phyloP scores from a whole-genome alignment of 2,888 invertebrate species.

The Germaria angustata region DNA sequence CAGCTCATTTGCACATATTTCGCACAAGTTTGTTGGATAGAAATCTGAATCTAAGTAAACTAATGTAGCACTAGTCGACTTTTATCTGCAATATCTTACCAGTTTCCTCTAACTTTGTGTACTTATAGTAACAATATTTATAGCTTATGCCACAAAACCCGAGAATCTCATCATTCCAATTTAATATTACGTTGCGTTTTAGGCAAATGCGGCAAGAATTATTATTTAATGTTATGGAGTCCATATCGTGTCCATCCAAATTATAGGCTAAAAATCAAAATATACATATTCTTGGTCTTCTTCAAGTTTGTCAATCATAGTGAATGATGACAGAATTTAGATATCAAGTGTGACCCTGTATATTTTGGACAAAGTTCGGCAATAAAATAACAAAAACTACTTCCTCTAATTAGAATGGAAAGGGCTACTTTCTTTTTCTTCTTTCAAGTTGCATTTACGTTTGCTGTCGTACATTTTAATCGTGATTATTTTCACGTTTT shows the following conservation, averaged over 20 bases:
- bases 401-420: too few species aligned
- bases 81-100: neutral
- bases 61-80: neutral
- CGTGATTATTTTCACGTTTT: too few species aligned
- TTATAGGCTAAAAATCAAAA: too few species aligned
- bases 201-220: slow-evolving; percentile 39
- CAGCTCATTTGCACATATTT: slow-evolving; percentile 1
- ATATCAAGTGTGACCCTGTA: too few species aligned
- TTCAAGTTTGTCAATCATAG: neutral
- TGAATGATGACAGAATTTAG: neutral
- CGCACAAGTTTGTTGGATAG: slow-evolving; percentile 9
- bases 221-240: neutral
- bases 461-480: too few species aligned
- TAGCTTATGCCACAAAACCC: slow-evolving; percentile 2
- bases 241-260: neutral
- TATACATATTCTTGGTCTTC: neutral
- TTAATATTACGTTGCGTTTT: neutral
- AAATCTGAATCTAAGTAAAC: slow-evolving; percentile 15
- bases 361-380: too few species aligned
- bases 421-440: too few species aligned
- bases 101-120: slow-evolving; percentile 1
- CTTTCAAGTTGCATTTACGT: too few species aligned
- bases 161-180: slow-evolving; percentile 24
- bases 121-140: slow-evolving; percentile 46
- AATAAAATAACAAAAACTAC: too few species aligned